These are phyloP conservation scores for Papilio polyxenes DNA, from an alignment of 1,140 invertebrate genomes.

Conservation along the genomic window DNA sequence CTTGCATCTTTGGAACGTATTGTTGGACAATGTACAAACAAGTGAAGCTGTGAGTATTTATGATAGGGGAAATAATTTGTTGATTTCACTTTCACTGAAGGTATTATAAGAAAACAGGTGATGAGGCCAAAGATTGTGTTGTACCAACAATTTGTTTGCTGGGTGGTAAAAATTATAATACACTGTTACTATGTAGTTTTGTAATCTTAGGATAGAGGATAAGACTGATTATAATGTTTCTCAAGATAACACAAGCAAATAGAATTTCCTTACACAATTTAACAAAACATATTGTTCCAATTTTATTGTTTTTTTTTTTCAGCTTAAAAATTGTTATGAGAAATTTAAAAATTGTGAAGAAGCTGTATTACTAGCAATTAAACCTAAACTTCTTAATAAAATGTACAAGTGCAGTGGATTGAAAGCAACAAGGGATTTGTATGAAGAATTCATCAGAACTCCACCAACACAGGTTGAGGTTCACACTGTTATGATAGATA, in stretches of 20 bases:
- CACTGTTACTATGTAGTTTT: not conserved
- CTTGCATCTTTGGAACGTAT: constrained; percentile 62
- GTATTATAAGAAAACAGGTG: too few species aligned
- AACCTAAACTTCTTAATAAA: constrained; percentile 72
- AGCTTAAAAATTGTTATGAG: constrained; percentile 68
- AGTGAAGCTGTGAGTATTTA: constrained; percentile 59
- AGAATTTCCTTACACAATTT: not conserved
- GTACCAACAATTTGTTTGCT: too few species aligned
- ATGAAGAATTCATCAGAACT: constrained; percentile 70
- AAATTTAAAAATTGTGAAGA: constrained; percentile 70
- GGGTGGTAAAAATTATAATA: not conserved
- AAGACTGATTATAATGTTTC: not conserved
- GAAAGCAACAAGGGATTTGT: constrained; percentile 67
- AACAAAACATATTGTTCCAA: not conserved
- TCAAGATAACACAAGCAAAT: not conserved
- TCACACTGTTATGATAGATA: constrained; percentile 67
- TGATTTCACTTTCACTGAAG: too few species aligned
- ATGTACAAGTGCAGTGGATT: constrained; percentile 69
- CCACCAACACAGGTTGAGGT: constrained; percentile 71
- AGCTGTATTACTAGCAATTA: constrained; percentile 60
- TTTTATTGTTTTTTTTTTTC: constrained; percentile 48
- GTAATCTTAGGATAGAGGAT: not conserved
- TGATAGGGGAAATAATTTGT: not conserved
- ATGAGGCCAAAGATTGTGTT: too few species aligned
- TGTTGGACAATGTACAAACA: constrained; percentile 65